Conservation (phyloP, 2,113 vertebrate species). For the Xiphophorus couchianus region DNA sequence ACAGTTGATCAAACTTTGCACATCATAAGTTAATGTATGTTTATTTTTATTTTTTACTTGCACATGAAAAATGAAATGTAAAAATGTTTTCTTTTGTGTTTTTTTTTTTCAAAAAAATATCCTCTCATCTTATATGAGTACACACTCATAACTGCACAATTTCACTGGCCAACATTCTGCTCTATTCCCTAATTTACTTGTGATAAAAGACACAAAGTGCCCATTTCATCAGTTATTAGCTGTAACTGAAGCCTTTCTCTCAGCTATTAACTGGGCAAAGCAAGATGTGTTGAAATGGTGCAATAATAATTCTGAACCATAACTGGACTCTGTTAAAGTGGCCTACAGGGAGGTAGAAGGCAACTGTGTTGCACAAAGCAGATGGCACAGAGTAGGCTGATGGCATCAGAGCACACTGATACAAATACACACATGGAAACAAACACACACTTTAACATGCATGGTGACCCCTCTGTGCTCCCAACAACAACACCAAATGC, state of each 20-base stretch:
- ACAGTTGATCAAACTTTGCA: no score
- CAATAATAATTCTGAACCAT: slow-evolving; percentile 43
- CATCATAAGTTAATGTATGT: no score
- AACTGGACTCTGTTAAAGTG: slow-evolving; percentile 26
- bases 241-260: slow-evolving; percentile 7
- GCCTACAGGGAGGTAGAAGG: slow-evolving; percentile 29
- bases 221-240: neutral
- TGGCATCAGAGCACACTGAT: slow-evolving; percentile 21
- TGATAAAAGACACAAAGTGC: neutral
- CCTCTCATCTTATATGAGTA: no score
- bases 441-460: neutral
- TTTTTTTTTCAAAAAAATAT: no score
- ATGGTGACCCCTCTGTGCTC: slow-evolving; percentile 22
- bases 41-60: no score
- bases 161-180: neutral
- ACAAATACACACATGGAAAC: neutral
- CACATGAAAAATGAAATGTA: no score
- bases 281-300: neutral
- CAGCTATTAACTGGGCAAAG: slow-evolving; percentile 9
- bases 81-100: no score
- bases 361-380: slow-evolving; percentile 31
- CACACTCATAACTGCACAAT: neutral
- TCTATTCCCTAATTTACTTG: no score
- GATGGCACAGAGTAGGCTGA: slow-evolving; percentile 40
- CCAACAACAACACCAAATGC: neutral